phyloP scores from a whole-genome alignment of 2,888 invertebrate species.

The Tetragonisca angustula region DNA sequence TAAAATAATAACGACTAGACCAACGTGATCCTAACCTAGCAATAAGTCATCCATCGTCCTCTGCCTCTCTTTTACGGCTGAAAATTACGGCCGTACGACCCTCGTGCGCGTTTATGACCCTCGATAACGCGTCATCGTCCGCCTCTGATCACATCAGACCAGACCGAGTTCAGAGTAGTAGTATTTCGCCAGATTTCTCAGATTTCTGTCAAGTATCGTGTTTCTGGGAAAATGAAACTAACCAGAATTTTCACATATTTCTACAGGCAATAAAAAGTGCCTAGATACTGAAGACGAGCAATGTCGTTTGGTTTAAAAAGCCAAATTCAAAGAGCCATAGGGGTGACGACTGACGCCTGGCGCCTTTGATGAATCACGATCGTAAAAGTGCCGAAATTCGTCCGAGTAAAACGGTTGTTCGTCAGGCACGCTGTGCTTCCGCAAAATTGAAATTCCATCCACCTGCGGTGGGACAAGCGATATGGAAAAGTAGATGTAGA shows the following conservation, averaged over 20 bases:
- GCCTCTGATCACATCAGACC: slow-evolving; percentile 25
- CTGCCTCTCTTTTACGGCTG: slow-evolving; percentile 74
- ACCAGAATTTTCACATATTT: neutral
- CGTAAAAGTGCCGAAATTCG: slow-evolving; percentile 61
- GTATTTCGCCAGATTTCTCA: slow-evolving; percentile 22
- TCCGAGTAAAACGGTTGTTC: slow-evolving; percentile 51
- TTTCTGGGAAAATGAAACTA: neutral
- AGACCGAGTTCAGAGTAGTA: slow-evolving; percentile 6
- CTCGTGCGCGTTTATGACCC: slow-evolving; percentile 68
- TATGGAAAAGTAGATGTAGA: slow-evolving; percentile 17
- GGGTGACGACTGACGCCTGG: slow-evolving; percentile 6
- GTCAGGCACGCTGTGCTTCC: slow-evolving; percentile 23
- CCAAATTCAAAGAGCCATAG: neutral
- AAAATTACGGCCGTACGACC: slow-evolving; percentile 75
- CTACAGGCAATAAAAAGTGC: neutral
- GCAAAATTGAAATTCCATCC: slow-evolving; percentile 59
- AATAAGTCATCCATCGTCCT: slow-evolving; percentile 61
- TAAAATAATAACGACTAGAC: slow-evolving; percentile 80
- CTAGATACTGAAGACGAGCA: neutral
- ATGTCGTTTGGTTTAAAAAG: neutral
- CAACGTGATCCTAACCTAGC: slow-evolving; percentile 64
- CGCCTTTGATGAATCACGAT: slow-evolving; percentile 69
- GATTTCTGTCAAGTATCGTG: slow-evolving; percentile 17
- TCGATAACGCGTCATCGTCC: slow-evolving; percentile 68
- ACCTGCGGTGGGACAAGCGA: neutral